These are phyloP conservation scores for Anoplopoma fimbria DNA, from an alignment of 2,113 vertebrate genomes.

Conservation along the genomic window DNA sequence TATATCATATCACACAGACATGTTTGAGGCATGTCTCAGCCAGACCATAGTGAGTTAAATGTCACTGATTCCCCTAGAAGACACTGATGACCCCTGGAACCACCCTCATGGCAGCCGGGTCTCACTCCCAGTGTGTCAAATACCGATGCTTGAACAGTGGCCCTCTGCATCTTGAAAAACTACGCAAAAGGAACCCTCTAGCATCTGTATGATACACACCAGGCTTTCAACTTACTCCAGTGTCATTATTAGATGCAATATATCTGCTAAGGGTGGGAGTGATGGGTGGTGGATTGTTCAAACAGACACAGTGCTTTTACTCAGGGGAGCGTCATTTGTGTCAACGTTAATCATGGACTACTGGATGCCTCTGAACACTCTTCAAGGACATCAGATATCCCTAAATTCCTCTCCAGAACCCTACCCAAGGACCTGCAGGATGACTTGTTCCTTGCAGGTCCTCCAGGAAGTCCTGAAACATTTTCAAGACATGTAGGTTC, in stretches of 20 bases:
- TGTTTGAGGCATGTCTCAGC: slow-evolving; percentile 20
- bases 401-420: neutral
- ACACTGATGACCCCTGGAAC: neutral
- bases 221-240: neutral
- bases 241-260: neutral
- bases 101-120: neutral
- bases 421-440: neutral
- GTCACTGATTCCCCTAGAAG: neutral
- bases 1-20: slow-evolving; percentile 10
- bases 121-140: neutral
- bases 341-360: neutral
- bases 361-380: neutral
- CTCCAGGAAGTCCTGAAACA: neutral
- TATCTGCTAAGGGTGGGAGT: neutral
- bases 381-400: neutral
- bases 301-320: neutral
- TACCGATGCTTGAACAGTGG: neutral
- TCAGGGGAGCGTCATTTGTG: neutral
- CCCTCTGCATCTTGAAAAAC: neutral
- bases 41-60: slow-evolving; percentile 3
- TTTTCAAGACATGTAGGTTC: neutral
- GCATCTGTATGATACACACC: neutral
- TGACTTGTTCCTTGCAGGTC: neutral
- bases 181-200: neutral
- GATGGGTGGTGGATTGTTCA: neutral